Evolutionary conservation across 2,113 vertebrate genomes (phyloP), one percentile per base, ranked within the genome.

Genomic region (Isichthys henryi): DNA sequence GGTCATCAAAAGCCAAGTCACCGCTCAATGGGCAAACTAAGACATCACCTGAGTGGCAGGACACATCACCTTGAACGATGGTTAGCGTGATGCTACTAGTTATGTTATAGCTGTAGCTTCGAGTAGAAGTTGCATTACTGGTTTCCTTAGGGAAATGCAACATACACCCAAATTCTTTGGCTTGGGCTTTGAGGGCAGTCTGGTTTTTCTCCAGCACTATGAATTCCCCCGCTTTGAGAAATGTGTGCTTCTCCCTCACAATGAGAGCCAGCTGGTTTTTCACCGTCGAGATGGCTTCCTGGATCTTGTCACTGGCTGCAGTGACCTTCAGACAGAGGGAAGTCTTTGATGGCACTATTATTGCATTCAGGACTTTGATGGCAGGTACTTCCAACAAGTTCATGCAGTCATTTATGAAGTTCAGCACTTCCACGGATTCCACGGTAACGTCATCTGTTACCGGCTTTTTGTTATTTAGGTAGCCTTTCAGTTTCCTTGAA

Each of bases 151-250:
- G 86, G 86, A 94, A 86, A 66, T 58, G 88, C 52, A 92, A 88
- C 21, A 89, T 88, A 58, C 93, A 94, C 0, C 50, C 83, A 31
- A 88, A 91, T 6, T 74, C 89, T 58, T 90, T 92, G 2, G 91
- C 92, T 82, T 91, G 91, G 5, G 87, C 88, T 45, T 92, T 89
- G 19, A 94, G 66, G 0, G 85, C 46, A 45, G 80, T 91, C 50
- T 90, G 74, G 49, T 93, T 90, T 23, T 94, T 93, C 7, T 90
- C 85, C 23, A 94, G 90, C 31, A 92, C 90, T 80, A 90, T 92
- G 3, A 92, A 90, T 85, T 93, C 92, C 31, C 94, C 94, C 5
- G 93, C 92, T 87, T 93, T 91, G 45, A 53, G 27, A 58, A 92
- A 94, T 21, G 52, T 49, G 17, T 89, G 83, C 1, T 74, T 93